A percentile compares a stretch with the other conserved stretches of the same genome.
phyloP scores from a whole-genome alignment of 2,888 invertebrate genomes.

The Zele albiditarsus region DNA sequence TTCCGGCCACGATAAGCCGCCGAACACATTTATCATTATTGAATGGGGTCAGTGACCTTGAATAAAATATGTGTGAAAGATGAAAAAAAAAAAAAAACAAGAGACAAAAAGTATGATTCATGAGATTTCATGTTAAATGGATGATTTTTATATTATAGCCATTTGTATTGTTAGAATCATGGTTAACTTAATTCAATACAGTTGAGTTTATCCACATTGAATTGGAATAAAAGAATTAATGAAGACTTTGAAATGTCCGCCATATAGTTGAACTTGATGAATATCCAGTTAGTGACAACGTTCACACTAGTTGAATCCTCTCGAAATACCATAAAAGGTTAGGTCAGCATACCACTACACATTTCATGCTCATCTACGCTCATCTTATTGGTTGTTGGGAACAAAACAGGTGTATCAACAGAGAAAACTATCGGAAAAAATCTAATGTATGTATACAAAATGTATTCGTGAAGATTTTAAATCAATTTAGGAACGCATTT shows the following conservation, averaged over 20 bases:
- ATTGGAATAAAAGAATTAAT: neutral
- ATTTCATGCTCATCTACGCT: neutral
- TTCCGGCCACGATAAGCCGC: neutral
- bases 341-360: neutral
- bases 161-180: neutral
- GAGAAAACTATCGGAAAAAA: neutral
- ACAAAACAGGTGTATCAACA: neutral
- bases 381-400: neutral
- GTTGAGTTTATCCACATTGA: neutral
- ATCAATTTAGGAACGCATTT: neutral
- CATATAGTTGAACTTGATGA: neutral
- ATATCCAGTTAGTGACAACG: neutral
- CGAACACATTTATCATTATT: neutral
- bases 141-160: constrained; percentile 2
- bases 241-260: neutral
- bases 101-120: neutral
- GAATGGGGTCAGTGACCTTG: neutral
- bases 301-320: neutral
- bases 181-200: neutral
- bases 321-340: constrained; percentile 17
- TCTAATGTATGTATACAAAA: neutral
- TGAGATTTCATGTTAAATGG: neutral
- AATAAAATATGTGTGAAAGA: neutral
- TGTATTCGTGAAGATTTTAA: neutral
- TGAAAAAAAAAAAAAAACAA: neutral